A percentile compares a stretch with the other conserved stretches of the same genome.
phyloP scores from a whole-genome alignment of 2,888 invertebrate species.

The Apamea monoglypha region DNA sequence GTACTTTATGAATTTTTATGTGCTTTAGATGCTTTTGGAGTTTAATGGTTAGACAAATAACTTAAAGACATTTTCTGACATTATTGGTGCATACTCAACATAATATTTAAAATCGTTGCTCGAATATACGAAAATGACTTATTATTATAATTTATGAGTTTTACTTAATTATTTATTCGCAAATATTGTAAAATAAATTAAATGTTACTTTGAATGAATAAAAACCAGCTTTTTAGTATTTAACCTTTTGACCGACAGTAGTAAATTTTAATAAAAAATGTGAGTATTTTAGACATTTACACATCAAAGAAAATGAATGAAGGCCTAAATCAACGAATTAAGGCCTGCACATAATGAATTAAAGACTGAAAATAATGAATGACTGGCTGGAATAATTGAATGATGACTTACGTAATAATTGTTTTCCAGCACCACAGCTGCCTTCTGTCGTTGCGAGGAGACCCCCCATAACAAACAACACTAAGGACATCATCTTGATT shows the following conservation, averaged over 20 bases:
- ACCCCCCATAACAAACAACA: constrained; percentile 89
- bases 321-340: constrained; percentile 12
- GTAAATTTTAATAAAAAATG: not conserved
- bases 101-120: constrained; percentile 24
- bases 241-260: constrained; percentile 1
- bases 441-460: constrained; percentile 86
- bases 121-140: constrained; percentile 8
- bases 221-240: not conserved
- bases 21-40: constrained; percentile 44
- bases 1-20: constrained; percentile 60
- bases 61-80: constrained; percentile 33
- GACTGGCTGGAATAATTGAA: constrained; percentile 30
- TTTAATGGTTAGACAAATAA: constrained; percentile 44
- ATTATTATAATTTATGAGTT: constrained; percentile 25
- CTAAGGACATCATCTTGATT: constrained; percentile 87
- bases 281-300: not conserved
- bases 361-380: not conserved
- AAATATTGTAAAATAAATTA: constrained; percentile 19
- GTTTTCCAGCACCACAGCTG: constrained; percentile 84
- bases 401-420: constrained; percentile 85
- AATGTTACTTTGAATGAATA: constrained; percentile 8
- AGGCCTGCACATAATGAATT: not conserved
- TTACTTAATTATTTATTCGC: constrained; percentile 13
- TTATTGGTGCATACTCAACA: constrained; percentile 28
- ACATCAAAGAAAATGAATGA: not conserved